Evolutionary conservation across 2,888 invertebrate genomes (phyloP).

Genomic region (Noctua pronuba): DNA sequence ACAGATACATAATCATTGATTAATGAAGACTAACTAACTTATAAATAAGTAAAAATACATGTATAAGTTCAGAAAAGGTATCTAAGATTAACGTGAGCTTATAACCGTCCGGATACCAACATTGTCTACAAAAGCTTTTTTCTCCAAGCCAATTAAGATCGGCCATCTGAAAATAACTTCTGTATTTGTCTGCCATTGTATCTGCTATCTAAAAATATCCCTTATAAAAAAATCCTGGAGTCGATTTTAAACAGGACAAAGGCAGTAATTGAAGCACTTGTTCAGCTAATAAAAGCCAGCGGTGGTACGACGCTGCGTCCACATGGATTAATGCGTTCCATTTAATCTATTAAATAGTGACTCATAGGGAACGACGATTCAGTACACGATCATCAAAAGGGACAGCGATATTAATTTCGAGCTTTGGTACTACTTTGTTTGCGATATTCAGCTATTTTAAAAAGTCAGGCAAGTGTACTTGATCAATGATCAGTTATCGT

Average conservation of each 20-base stretch:
- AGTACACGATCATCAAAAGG: slow-evolving; percentile 36
- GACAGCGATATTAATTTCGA: slow-evolving; percentile 24
- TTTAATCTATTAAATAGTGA: slow-evolving; percentile 86
- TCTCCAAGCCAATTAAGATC: slow-evolving; percentile 26
- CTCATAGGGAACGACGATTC: slow-evolving; percentile 67
- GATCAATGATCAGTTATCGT: not conserved
- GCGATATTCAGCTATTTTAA: not conserved
- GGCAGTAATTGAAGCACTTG: slow-evolving; percentile 85
- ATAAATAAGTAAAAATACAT: not conserved
- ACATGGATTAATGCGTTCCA: slow-evolving; percentile 85
- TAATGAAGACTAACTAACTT: not conserved
- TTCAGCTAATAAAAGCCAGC: slow-evolving; percentile 82
- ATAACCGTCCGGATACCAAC: not conserved
- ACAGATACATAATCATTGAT: not conserved
- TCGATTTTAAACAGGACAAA: slow-evolving; percentile 72
- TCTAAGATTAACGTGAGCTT: not conserved
- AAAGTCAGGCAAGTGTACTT: not conserved
- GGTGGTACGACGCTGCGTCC: slow-evolving; percentile 71
- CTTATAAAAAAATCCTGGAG: slow-evolving; percentile 48
- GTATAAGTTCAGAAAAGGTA: not conserved
- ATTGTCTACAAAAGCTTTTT: slow-evolving; percentile 6
- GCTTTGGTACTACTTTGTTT: not conserved
- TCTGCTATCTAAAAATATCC: slow-evolving; percentile 59
- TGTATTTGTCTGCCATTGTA: slow-evolving; percentile 31
- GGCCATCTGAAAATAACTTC: slow-evolving; percentile 34